Evolutionary conservation across 2,797 vertebrate genomes (phyloP), one percentile per base, ranked within the genome.

Genomic region (Antennarius maculatus): DNA sequence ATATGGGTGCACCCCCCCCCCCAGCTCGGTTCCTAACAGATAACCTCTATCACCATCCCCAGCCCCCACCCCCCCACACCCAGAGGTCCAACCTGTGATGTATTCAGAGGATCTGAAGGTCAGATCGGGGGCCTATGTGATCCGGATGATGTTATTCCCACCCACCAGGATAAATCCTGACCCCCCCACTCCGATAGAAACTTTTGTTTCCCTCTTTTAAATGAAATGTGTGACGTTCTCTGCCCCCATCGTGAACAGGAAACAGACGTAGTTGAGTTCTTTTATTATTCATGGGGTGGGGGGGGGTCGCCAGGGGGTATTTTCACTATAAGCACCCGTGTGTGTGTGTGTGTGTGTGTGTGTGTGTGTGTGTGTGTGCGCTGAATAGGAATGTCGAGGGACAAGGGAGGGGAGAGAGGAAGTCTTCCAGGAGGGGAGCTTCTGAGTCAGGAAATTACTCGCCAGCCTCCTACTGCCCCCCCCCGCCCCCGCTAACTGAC

Each of bases 401-500:
- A 77, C 12, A 63, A 15, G 43, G 27, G 75, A 31, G 27, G 31
- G 57, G 41, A 54, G 58, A 43, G 74, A 81, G 82, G 71, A 72
- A 82, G 77, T 82, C 81, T 86, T 85, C 68, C 71, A 76, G 71
- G 78, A 80, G 23, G 73, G 70, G 72, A 77, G 75, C 77, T 51
- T 83, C 81, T 84, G 81, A 86, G 67, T 85, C 83, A 84, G 81
- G 82, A 87, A 88, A 90, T 88, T 80, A 85, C 81, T 78, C 7
- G 56, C 76, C 70, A 69, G 58, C 74, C 31, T 45, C 23, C n/a
- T 12, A 17, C 1, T 16, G 3, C 49, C 39, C 7, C 37, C 48
- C 18, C 23, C 23, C 3, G 58, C 10, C 37, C 10, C 37, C 10
- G 29, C 61, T 79, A 65, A 65, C 84, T 81, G 81, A 85, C 83